Base-by-base conservation (phyloP, 2,113 vertebrate genomes). In the Lepidothrix coronata region DNA sequence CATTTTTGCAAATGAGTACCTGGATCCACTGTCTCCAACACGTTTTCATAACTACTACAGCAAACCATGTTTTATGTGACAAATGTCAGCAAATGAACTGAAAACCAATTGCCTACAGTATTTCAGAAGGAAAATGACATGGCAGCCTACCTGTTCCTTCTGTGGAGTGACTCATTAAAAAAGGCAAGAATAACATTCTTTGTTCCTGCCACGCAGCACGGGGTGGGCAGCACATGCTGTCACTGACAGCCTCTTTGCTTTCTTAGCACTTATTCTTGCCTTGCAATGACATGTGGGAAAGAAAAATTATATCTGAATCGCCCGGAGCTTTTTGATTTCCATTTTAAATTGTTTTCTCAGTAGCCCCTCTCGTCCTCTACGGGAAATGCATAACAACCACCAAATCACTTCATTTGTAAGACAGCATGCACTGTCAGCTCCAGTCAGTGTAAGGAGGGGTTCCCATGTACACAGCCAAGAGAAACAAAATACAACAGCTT, bases 31-130 rank as follows among this genome's bases (percentile, higher is more conserved):
- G 6, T 49, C 94, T 84, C 83, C 67, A 48, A 67, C 33, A 55
- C 41, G 43, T 66, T 89, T 94, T 70, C 93, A 33, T 90, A 85
- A 90, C 79, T 59, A 81, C 85, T 77, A 75, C 3, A 90, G 68
- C 72, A 95, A 94, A 44, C 41, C 59, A 59, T 66, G 76, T 37
- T 95, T 91, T 81, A 86, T 41, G 54, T 75, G 75, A 77, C 61
- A 92, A 95, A 84, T 86, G 95, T 68, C 82, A 94, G 68, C 59
- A 91, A 95, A 81, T 9, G 11, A 95, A 89, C 72, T 84, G 72
- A 92, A 95, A 94, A 63, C 61, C 66, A 90, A 68, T 74, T 90
- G 85, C 79, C 65, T 84, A 41, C 6, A 12, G 78, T 39, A 59
- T 84, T 88, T 96, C 0, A 0, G 67, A 79, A 95, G 72, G 82